Conservation (phyloP, 1,140 invertebrate genomes). For the Drosophila melanica region DNA sequence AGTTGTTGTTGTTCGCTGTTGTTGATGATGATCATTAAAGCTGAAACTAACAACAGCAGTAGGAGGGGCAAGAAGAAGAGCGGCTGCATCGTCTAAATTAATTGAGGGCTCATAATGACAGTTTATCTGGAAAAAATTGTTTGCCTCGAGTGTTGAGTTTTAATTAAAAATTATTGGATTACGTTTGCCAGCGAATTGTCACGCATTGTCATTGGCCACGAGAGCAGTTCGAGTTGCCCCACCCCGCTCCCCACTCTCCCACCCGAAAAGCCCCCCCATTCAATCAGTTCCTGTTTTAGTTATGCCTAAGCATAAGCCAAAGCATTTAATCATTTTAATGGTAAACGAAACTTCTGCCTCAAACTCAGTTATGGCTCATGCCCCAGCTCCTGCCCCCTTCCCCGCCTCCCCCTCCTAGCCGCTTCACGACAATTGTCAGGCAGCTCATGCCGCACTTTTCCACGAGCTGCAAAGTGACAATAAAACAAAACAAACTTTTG, state of each 20-base stretch:
- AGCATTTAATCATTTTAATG: slow-evolving; percentile 83
- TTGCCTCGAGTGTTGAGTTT: slow-evolving; percentile 82
- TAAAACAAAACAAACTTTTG: slow-evolving; percentile 3
- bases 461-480: slow-evolving; percentile 10
- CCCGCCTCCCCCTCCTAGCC: background rate
- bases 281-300: slow-evolving; percentile 58
- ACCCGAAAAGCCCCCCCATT: background rate
- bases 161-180: slow-evolving; percentile 83
- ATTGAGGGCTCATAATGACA: slow-evolving; percentile 82
- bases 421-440: slow-evolving; percentile 26
- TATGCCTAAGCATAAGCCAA: slow-evolving; percentile 83
- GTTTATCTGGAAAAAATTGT: slow-evolving; percentile 83
- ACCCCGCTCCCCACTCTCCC: background rate
- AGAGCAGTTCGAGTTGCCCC: background rate
- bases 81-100: slow-evolving; percentile 71
- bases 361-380: background rate
- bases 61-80: slow-evolving; percentile 15
- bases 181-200: slow-evolving; percentile 59
- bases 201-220: slow-evolving; percentile 51
- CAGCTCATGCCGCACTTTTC: slow-evolving; percentile 32
- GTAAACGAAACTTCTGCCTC: slow-evolving; percentile 42
- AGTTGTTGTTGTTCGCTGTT: slow-evolving; percentile 33
- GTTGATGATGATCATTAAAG: slow-evolving; percentile 77
- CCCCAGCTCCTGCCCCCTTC: background rate
- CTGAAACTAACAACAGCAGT: slow-evolving; percentile 22